Percentiles rank a stretch among this genome's conserved stretches.
phyloP scores from a whole-genome alignment of 2,113 vertebrate species.

The Sceloporus undulatus region DNA sequence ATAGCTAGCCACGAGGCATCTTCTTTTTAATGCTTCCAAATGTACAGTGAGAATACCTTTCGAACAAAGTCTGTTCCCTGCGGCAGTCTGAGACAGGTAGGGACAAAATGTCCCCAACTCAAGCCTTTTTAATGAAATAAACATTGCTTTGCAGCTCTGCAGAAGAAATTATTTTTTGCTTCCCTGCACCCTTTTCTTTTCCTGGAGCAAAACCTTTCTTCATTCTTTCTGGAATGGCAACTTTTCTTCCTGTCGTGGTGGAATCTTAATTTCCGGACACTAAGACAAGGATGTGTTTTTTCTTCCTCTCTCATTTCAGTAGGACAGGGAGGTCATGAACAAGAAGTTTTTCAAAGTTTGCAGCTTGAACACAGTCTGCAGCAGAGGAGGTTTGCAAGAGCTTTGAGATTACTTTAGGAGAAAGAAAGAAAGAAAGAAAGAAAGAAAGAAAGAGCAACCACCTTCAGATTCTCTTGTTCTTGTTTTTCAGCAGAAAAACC shows the following conservation, averaged over 20 bases:
- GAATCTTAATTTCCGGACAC: constrained; percentile 9
- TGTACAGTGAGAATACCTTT: background rate
- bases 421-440: background rate
- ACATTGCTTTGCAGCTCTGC: background rate
- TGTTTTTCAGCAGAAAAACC: constrained; percentile 26
- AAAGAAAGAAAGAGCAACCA: background rate
- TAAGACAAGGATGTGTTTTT: background rate
- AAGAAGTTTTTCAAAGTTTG: too few relatives aligned
- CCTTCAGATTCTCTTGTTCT: constrained; percentile 12
- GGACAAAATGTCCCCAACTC: background rate
- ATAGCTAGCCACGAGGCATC: background rate
- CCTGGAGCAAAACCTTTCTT: background rate
- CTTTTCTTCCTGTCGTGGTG: background rate
- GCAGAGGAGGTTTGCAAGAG: too few relatives aligned
- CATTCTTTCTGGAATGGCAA: background rate
- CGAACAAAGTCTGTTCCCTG: background rate
- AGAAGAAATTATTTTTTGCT: background rate
- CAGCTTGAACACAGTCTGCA: background rate
- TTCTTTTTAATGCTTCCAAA: background rate
- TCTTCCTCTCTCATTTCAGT: background rate
- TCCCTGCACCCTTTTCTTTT: too few relatives aligned
- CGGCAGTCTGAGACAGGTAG: background rate
- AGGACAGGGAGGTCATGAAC: background rate
- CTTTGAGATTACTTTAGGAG: constrained; percentile 8
- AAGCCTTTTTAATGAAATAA: background rate